phyloP scores from a whole-genome alignment of 2,113 vertebrate genomes.

The Micronisus gabar region DNA sequence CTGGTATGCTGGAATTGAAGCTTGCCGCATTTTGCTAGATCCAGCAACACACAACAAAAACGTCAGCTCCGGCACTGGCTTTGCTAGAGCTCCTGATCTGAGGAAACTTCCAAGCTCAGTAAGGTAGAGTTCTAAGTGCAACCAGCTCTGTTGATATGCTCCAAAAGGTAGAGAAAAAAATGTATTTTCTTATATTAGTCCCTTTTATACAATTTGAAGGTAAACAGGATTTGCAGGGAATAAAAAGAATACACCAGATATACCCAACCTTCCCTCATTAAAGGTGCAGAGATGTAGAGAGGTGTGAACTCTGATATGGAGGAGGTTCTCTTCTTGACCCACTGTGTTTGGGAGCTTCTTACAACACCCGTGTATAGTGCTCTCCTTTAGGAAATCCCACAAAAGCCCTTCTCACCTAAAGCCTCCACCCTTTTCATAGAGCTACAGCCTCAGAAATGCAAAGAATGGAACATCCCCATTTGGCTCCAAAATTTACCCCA shows the following conservation, averaged over 20 bases:
- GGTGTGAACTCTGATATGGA: neutral
- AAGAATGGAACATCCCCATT: neutral
- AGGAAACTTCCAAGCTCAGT: neutral
- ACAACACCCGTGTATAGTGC: neutral
- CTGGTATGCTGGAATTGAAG: neutral
- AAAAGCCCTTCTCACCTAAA: neutral
- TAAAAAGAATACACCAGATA: neutral
- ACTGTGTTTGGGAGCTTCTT: neutral
- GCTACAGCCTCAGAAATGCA: neutral
- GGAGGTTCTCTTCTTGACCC: neutral
- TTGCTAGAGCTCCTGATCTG: neutral
- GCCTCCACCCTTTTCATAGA: neutral
- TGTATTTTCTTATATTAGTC: neutral
- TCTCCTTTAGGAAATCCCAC: neutral
- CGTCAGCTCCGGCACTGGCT: neutral
- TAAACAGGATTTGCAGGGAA: neutral
- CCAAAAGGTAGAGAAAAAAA: neutral
- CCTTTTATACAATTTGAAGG: neutral
- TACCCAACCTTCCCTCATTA: neutral
- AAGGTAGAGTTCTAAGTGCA: rapidly evolving
- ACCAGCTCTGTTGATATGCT: neutral
- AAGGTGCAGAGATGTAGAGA: neutral
- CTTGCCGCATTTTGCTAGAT: neutral
- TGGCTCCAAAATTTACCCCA: neutral
- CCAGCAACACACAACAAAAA: neutral